Base-by-base conservation (phyloP, 1,140 invertebrate genomes). In the Cepaea nemoralis region DNA sequence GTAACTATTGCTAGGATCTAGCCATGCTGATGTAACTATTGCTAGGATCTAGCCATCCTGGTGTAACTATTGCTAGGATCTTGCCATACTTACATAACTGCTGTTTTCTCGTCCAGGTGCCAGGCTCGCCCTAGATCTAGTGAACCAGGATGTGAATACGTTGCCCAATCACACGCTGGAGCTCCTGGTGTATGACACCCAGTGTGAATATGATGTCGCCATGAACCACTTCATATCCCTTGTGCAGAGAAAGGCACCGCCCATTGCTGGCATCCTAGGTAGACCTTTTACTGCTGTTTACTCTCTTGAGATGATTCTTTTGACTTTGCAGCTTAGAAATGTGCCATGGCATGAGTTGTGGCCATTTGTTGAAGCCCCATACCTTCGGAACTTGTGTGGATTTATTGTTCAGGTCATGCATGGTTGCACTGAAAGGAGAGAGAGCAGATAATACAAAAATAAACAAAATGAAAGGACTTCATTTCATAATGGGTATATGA, bases 191-290 rank as follows among this genome's bases (percentile, higher is more conserved):
- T 92, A 93, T 40, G 94, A 96, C 87, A 95, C 95, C 0, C 92
- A 94, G 81, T 97, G 96, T 89, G 93, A 94, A 76, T 91, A 95
- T 0, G 95, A 96, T 87, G 93, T 93, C 82, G 96, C 96, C 0
- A 94, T 96, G 94, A 95, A 94, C 84, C 92, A 94, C 0, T 96
- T 96, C 88, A 96, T 97, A 70, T 48, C 78, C 40, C 31, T 80
- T 89, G 93, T 3, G 91, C 93, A 31, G 91, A 92, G 37, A 89
- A 93, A 39, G 93, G 92, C 67, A 87, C 92, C 14, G 93, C 42
- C 93, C 40, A 88, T 96, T 45, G 92, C 95, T 55, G 95, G 95
- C 6, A 94, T 96, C 37, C 88, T 96, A 55, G 96, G 93, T 94
- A 90, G 0, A 35, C 37, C n/a, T 55, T 55, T 69, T 8, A 14